phyloP scores from a whole-genome alignment of 2,888 invertebrate genomes.

The Agrypnus murinus region DNA sequence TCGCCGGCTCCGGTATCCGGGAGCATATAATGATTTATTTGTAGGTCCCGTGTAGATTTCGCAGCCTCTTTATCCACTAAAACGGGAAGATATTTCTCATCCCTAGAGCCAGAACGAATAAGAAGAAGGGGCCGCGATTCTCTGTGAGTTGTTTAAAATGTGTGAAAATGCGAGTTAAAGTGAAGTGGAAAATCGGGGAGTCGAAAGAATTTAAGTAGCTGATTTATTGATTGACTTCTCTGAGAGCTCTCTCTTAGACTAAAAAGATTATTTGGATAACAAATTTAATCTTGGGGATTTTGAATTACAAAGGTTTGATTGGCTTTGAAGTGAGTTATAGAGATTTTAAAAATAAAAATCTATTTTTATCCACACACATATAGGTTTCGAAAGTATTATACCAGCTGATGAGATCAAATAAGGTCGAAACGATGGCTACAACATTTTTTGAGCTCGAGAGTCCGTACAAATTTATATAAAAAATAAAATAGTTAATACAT shows the following conservation, averaged over 20 bases:
- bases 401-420: too few species aligned
- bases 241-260: slow-evolving; percentile 51
- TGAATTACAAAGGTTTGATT: slow-evolving; percentile 56
- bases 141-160: slow-evolving; percentile 57
- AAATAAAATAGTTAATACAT: too few species aligned
- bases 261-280: slow-evolving; percentile 59
- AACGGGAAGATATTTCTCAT: neutral
- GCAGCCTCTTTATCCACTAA: slow-evolving; percentile 24
- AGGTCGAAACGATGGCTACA: too few species aligned
- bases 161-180: slow-evolving; percentile 60
- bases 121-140: neutral
- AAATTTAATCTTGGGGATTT: slow-evolving; percentile 59
- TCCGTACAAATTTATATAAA: too few species aligned
- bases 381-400: too few species aligned
- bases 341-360: slow-evolving; percentile 33
- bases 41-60: slow-evolving; percentile 29
- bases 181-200: slow-evolving; percentile 60
- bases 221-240: slow-evolving; percentile 63
- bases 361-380: too few species aligned
- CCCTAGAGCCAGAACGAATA: neutral
- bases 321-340: slow-evolving; percentile 43
- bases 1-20: slow-evolving; percentile 1
- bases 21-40: slow-evolving; percentile 41
- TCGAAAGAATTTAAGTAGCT: slow-evolving; percentile 59
- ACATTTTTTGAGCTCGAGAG: too few species aligned